Conservation (phyloP, 2,113 vertebrate genomes). For the Benitochromis conjunctus region DNA sequence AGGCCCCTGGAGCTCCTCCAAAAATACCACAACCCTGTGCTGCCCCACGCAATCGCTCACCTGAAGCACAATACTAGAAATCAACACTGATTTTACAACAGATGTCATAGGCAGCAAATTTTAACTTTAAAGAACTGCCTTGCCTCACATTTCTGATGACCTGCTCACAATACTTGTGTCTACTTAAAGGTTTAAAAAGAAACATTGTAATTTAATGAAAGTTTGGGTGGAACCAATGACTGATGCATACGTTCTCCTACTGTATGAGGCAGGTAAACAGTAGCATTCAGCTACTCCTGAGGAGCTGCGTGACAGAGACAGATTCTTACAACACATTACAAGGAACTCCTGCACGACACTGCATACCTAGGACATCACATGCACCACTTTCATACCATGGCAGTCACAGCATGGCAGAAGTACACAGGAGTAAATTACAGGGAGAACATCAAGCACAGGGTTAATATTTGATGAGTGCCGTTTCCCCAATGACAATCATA, state of each 20-base stretch:
- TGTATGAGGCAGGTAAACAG: background rate
- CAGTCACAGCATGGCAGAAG: background rate
- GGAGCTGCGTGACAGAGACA: background rate
- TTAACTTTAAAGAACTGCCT: background rate
- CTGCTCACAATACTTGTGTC: background rate
- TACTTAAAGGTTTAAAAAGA: background rate
- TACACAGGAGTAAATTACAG: background rate
- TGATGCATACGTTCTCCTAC: background rate
- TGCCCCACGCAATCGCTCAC: conserved; percentile 2
- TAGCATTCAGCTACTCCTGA: background rate
- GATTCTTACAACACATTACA: background rate
- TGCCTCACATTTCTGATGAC: background rate
- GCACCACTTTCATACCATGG: background rate
- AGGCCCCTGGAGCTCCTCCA: conserved; percentile 43
- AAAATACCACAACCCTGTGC: conserved; percentile 53
- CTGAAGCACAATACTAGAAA: conserved; percentile 1
- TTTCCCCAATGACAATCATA: background rate
- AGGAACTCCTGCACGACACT: background rate
- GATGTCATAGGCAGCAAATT: background rate
- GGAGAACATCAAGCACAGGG: background rate
- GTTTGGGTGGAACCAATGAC: background rate
- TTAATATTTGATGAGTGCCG: conserved; percentile 17
- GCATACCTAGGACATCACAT: background rate
- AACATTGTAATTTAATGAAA: background rate
- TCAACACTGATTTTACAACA: conserved; percentile 18